Conservation (phyloP, 2,888 invertebrate genomes). For the Hymenopus coronatus region DNA sequence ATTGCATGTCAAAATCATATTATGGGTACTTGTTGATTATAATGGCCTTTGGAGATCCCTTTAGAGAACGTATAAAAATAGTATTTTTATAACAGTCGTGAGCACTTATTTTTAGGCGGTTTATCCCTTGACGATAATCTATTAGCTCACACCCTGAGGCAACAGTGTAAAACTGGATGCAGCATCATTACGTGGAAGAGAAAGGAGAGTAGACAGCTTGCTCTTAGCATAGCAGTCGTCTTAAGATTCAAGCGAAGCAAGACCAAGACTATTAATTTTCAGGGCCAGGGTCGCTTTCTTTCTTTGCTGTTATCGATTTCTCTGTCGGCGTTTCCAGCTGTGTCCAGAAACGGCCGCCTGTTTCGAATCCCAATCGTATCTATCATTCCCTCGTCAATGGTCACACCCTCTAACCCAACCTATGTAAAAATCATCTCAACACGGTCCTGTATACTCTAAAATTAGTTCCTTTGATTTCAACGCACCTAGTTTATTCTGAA, state of each 20-base stretch:
- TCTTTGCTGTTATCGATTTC: not conserved
- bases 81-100: too few relatives aligned
- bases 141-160: too few relatives aligned
- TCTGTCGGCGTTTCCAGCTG: not conserved
- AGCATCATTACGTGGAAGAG: not conserved
- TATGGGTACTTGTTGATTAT: too few relatives aligned
- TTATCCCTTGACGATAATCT: too few relatives aligned
- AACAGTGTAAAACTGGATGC: not conserved
- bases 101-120: too few relatives aligned
- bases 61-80: too few relatives aligned
- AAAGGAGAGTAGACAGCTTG: not conserved
- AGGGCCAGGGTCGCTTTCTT: not conserved
- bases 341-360: not conserved
- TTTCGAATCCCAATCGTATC: not conserved
- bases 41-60: too few relatives aligned
- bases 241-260: not conserved
- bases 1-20: too few relatives aligned
- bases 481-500: too few relatives aligned
- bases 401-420: not conserved
- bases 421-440: too few relatives aligned
- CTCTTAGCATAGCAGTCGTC: not conserved
- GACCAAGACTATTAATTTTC: not conserved
- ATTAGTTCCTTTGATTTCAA: too few relatives aligned
- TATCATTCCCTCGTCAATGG: not conserved
- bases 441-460: too few relatives aligned